Base-by-base conservation (phyloP, 2,888 invertebrate species). In the Sepiola atlantica region DNA sequence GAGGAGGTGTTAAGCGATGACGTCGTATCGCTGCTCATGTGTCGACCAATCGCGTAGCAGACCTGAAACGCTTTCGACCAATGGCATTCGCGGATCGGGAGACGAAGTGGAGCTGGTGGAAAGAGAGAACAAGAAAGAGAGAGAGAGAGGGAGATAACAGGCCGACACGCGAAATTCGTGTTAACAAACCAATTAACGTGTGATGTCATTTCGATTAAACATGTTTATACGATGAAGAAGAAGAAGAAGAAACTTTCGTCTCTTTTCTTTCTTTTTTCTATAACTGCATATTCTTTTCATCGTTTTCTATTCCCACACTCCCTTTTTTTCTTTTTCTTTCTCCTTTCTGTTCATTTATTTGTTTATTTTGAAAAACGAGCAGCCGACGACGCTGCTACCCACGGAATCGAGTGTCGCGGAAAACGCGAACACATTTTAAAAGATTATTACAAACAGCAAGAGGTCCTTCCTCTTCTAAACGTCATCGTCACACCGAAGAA, bases 161-260 rank as follows among this genome's bases (percentile, higher is more conserved):
- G 77, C 77, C 77, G 32, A n/a, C 77, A n/a, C 77, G 77, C 77
- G 77, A 77, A 45, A 77, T 77, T n/a, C 77, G 77, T 77, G 77
- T 77, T 77, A 77, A 77, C 77, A 77, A n/a, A 77, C 77, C 77
- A 77, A 77, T 77, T 77, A 61, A 77, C n/a, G n/a, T n/a, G 77
- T 77, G 77, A 77, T 77, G 77, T 77, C 77, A 77, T 77, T 77
- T 32, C n/a, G 77, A 77, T 77, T 77, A n/a, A 77, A 77, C n/a
- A 77, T 77, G 77, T 77, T 77, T 77, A 18, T n/a, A 77, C 16
- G 8, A 45, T 4, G 45, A 45, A 2, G 45, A 45, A 45, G 8
- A 45, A 4, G 8, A 45, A 45, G 2, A 45, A 45, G 45, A 8
- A 77, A 77, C 77, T n/a, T 45, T 8, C 4, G 77, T 77, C n/a